phyloP scores from a whole-genome alignment of 2,888 invertebrate species.

The Andrena dorsata region DNA sequence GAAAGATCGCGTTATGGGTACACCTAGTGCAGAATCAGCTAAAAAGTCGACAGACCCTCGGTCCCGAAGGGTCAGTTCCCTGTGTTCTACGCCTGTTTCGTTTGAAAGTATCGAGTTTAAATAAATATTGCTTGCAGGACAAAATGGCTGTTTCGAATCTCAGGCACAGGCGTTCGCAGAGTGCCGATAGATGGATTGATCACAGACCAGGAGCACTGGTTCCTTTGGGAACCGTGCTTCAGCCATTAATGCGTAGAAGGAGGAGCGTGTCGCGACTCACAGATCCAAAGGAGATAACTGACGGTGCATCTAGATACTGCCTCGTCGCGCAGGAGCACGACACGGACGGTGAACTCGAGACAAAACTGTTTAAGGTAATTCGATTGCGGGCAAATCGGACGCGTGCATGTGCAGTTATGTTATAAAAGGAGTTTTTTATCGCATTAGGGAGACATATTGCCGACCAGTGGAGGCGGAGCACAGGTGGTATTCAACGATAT shows the following conservation, averaged over 20 bases:
- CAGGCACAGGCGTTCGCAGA: constrained; percentile 92
- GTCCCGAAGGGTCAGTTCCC: constrained; percentile 73
- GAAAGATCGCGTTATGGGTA: constrained; percentile 33
- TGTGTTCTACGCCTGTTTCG: neutral
- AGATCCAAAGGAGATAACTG: constrained; percentile 88
- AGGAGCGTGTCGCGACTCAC: constrained; percentile 94
- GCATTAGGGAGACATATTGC: constrained; percentile 93
- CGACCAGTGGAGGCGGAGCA: constrained; percentile 97
- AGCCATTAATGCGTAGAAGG: constrained; percentile 93
- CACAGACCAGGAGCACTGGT: constrained; percentile 93
- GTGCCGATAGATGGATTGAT: constrained; percentile 94
- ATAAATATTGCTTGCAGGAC: constrained; percentile 85
- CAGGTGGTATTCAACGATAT: constrained; percentile 98
- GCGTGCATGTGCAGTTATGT: neutral
- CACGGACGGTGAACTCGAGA: constrained; percentile 96
- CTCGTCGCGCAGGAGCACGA: constrained; percentile 97
- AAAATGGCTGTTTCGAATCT: constrained; percentile 89
- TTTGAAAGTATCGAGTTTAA: neutral
- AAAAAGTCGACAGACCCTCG: constrained; percentile 69
- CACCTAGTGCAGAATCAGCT: constrained; percentile 28
- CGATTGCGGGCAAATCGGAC: neutral
- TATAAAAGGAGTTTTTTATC: constrained; percentile 5
- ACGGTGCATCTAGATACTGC: constrained; percentile 92
- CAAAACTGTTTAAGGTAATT: constrained; percentile 93
- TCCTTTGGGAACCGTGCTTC: constrained; percentile 95